These are phyloP conservation scores for Columba janthina DNA, from an alignment of 2,113 vertebrate genomes.

Conservation along the genomic window DNA sequence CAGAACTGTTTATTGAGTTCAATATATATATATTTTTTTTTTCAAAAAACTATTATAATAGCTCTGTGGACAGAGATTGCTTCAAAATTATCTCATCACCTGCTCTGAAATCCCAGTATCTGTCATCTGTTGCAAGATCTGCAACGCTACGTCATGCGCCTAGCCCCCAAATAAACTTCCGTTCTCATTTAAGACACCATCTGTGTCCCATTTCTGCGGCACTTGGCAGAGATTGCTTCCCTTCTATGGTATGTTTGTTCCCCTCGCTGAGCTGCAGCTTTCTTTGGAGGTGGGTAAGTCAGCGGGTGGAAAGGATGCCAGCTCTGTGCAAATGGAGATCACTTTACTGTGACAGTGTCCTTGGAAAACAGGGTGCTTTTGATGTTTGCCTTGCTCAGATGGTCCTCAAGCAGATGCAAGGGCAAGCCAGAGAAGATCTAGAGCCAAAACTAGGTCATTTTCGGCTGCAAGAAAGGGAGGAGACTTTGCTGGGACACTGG, in stretches of 20 bases:
- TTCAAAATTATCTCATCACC: background rate
- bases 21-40: too few species aligned
- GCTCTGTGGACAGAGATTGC: background rate
- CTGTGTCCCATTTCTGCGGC: conserved; percentile 53
- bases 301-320: background rate
- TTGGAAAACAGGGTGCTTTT: background rate
- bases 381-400: background rate
- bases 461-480: background rate
- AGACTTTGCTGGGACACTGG: fast-evolving
- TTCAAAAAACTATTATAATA: background rate
- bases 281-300: conserved; percentile 5
- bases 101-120: background rate
- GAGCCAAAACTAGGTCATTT: background rate
- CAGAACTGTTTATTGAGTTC: background rate
- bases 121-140: conserved; percentile 31
- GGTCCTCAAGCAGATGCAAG: background rate
- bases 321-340: background rate
- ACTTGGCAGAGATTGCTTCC: conserved; percentile 11
- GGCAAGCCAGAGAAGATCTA: fast-evolving
- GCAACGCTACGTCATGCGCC: background rate
- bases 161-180: conserved; percentile 63
- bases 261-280: background rate
- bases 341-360: fast-evolving
- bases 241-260: conserved; percentile 61
- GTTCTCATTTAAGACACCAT: conserved; percentile 46